Conservation (phyloP, 2,888 invertebrate species). For the Drosophila lutescens region DNA sequence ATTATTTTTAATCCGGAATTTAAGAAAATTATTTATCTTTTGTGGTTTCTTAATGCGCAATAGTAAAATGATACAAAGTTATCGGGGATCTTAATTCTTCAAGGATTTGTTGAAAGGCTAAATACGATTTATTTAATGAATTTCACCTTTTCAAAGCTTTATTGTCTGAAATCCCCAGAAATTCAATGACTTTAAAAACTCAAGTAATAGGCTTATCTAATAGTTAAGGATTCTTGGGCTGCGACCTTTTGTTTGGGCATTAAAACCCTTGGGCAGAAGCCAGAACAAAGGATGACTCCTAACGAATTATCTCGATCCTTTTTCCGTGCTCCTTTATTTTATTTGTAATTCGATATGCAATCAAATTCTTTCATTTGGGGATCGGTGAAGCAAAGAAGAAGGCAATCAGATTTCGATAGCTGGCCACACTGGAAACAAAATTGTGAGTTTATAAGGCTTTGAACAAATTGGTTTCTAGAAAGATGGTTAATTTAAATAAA, state of each 20-base stretch:
- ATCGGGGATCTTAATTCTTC: not conserved
- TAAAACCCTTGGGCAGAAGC: conserved; percentile 8
- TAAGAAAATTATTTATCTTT: too few relatives aligned
- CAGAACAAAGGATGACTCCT: conserved; percentile 14
- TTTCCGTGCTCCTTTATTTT: not conserved
- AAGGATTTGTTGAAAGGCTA: not conserved
- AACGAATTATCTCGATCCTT: not conserved
- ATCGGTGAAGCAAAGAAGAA: not conserved
- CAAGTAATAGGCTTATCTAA: conserved; percentile 2
- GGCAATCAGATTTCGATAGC: not conserved
- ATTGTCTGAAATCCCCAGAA: not conserved
- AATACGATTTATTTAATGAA: not conserved
- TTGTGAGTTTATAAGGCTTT: not conserved
- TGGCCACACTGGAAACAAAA: not conserved
- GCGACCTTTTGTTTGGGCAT: not conserved
- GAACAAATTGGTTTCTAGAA: too few relatives aligned
- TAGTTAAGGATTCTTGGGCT: not conserved
- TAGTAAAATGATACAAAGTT: not conserved
- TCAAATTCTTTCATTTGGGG: conserved; percentile 9
- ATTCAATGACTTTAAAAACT: not conserved
- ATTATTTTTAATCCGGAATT: too few relatives aligned
- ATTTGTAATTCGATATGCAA: conserved; percentile 17
- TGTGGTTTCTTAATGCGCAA: too few relatives aligned
- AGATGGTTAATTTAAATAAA: too few relatives aligned
- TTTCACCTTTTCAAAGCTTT: not conserved